Percentiles rank a stretch among this genome's conserved stretches.
Conservation (phyloP, 1,140 invertebrate species). For the Dinoponera quadriceps region DNA sequence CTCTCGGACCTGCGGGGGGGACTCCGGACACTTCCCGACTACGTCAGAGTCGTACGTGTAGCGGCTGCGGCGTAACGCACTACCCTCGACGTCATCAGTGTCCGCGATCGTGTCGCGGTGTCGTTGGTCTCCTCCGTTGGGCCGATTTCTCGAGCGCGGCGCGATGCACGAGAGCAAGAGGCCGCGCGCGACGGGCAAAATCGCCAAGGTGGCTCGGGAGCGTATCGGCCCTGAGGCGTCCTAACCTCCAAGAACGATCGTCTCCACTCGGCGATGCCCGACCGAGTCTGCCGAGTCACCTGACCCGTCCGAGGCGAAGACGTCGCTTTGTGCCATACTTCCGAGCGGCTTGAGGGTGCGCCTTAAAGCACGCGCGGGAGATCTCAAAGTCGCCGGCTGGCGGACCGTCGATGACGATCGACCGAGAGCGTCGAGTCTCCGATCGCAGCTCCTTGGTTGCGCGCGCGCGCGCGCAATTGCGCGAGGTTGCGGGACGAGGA, state of each 20-base stretch:
- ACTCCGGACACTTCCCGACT: background rate
- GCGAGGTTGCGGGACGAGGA: background rate
- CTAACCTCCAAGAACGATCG: constrained; percentile 24
- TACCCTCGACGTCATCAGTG: background rate
- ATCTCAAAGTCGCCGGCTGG: background rate
- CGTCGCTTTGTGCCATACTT: background rate
- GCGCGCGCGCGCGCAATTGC: background rate
- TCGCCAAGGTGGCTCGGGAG: background rate
- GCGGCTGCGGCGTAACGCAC: background rate
- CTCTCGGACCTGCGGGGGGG: background rate
- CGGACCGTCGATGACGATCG: background rate
- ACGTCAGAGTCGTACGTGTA: background rate
- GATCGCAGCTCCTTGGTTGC: background rate
- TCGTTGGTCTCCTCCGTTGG: background rate
- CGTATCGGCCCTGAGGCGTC: no score
- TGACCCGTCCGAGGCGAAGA: background rate
- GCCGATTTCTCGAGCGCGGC: background rate
- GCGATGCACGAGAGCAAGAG: background rate
- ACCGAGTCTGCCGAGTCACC: background rate
- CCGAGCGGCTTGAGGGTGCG: background rate
- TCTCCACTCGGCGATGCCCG: background rate
- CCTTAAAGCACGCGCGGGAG: background rate
- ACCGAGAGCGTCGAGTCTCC: background rate
- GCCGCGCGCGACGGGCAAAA: background rate
- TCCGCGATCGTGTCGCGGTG: background rate